phyloP scores from a whole-genome alignment of 2,113 vertebrate genomes.

The Tachysurus vachellii region DNA sequence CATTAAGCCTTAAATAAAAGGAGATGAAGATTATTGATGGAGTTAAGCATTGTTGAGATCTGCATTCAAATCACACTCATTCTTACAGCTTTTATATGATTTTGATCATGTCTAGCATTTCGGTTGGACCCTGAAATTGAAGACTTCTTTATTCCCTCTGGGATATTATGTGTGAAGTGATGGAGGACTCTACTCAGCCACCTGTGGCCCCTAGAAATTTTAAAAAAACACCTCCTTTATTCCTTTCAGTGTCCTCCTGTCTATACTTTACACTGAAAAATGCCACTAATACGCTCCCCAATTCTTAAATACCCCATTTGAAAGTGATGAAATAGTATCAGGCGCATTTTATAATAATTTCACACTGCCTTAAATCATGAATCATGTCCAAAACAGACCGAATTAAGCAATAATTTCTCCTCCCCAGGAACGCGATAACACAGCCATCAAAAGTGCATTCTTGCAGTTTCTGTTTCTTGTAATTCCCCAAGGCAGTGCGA shows the following conservation, averaged over 20 bases:
- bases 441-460: constrained; percentile 8
- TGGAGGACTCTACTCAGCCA: constrained; percentile 66
- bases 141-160: constrained; percentile 53
- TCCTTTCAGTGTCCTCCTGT: background rate
- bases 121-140: constrained; percentile 50
- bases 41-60: background rate
- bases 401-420: constrained; percentile 14
- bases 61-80: constrained; percentile 20
- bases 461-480: background rate
- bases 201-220: constrained; percentile 67
- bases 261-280: background rate
- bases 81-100: constrained; percentile 28
- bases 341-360: background rate
- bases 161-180: constrained; percentile 67
- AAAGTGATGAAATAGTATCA: background rate
- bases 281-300: constrained; percentile 5
- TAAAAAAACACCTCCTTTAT: background rate
- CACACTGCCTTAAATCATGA: constrained; percentile 16
- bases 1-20: background rate
- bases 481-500: constrained; percentile 16
- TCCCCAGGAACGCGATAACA: constrained; percentile 1
- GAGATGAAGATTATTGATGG: background rate
- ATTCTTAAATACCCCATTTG: constrained; percentile 15
- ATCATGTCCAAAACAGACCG: constrained; percentile 30
- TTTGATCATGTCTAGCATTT: constrained; percentile 50